Evolutionary conservation across 2,113 vertebrate species (phyloP).

Genomic region (Tiliqua scincoides): DNA sequence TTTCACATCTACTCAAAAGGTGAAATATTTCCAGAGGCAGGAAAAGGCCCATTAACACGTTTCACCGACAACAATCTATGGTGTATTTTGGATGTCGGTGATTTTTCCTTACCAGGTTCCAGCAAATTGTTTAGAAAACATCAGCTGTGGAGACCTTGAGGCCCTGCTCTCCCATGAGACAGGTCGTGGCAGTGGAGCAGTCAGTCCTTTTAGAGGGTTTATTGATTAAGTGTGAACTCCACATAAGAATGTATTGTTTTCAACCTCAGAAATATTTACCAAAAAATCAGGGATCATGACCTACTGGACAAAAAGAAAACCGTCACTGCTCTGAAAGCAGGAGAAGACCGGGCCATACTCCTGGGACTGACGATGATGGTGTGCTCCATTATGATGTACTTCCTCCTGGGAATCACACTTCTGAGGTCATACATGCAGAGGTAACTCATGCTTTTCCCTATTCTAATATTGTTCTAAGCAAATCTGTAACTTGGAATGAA

Average conservation of each 20-base stretch:
- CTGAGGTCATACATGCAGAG: constrained; percentile 92
- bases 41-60: constrained; percentile 39
- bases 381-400: constrained; percentile 93
- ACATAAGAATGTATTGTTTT: constrained; percentile 77
- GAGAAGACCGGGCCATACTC: constrained; percentile 92
- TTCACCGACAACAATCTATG: constrained; percentile 42
- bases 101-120: constrained; percentile 53
- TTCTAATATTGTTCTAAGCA: not conserved
- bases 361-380: constrained; percentile 93
- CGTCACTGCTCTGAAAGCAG: constrained; percentile 91
- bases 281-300: constrained; percentile 90
- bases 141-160: constrained; percentile 40
- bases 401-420: constrained; percentile 91
- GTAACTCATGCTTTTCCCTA: constrained; percentile 66
- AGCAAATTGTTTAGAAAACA: constrained; percentile 47
- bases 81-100: constrained; percentile 54
- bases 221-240: constrained; percentile 58
- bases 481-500: not conserved
- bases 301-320: constrained; percentile 95
- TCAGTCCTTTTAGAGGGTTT: constrained; percentile 33
- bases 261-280: constrained; percentile 91
- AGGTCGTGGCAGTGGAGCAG: constrained; percentile 37
- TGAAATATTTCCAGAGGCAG: constrained; percentile 27
- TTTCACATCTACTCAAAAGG: not conserved
- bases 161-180: constrained; percentile 27